Conservation (phyloP, 1,140 invertebrate species). For the Subanguina moxae region DNA sequence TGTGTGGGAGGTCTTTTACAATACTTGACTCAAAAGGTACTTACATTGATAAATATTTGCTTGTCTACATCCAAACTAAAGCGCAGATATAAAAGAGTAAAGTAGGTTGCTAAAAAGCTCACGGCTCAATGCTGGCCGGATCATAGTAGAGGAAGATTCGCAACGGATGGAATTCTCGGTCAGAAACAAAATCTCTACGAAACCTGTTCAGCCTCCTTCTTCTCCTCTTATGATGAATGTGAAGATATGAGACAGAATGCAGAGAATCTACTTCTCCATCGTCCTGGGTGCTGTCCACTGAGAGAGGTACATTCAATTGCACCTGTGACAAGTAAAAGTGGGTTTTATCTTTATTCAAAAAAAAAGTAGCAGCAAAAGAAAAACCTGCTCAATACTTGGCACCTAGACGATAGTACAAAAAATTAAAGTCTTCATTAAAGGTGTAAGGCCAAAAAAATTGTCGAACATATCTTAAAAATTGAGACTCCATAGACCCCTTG, state of each 20-base stretch:
- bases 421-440: too few species aligned
- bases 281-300: background rate
- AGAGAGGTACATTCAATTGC: conserved; percentile 12
- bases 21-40: too few species aligned
- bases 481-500: too few species aligned
- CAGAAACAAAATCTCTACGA: conserved; percentile 13
- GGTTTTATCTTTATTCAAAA: conserved; percentile 7
- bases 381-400: too few species aligned
- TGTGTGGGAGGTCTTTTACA: too few species aligned
- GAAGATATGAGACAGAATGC: too few species aligned
- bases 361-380: conserved; percentile 1
- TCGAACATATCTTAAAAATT: too few species aligned
- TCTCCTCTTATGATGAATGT: background rate
- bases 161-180: conserved; percentile 18
- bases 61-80: conserved; percentile 19
- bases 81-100: background rate
- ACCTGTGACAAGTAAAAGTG: conserved; percentile 13
- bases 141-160: conserved; percentile 31
- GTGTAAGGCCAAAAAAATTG: too few species aligned
- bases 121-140: conserved; percentile 25
- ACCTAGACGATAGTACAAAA: too few species aligned
- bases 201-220: conserved; percentile 10
- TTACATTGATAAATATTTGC: conserved; percentile 36
- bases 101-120: conserved; percentile 11
- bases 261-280: too few species aligned